These are phyloP conservation scores for Phoeniculus purpureus DNA, from an alignment of 2,797 vertebrate species.

Conservation along the genomic window DNA sequence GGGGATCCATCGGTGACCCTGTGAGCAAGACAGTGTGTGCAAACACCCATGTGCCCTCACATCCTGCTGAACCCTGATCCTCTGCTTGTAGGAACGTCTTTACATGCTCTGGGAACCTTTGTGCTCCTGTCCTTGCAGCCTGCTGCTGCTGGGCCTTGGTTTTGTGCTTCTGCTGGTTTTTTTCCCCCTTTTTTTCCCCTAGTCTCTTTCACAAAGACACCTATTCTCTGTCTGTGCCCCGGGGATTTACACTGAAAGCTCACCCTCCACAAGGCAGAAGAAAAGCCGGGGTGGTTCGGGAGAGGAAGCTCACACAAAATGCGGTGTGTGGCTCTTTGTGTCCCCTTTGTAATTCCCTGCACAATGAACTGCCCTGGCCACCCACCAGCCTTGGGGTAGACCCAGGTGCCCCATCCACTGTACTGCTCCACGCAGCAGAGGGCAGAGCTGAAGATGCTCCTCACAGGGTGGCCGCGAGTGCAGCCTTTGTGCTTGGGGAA, in stretches of 20 bases:
- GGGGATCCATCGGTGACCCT: background rate
- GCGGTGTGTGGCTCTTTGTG: slow-evolving; percentile 61
- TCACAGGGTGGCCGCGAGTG: accelerated
- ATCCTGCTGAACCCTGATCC: background rate
- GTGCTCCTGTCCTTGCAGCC: slow-evolving; percentile 13
- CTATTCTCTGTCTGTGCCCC: background rate
- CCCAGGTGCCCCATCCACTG: background rate
- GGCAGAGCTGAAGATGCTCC: background rate
- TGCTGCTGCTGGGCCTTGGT: background rate
- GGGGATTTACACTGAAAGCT: slow-evolving; percentile 51
- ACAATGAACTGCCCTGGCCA: slow-evolving; percentile 43
- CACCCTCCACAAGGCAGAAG: slow-evolving; percentile 26
- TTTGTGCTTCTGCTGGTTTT: slow-evolving; percentile 10
- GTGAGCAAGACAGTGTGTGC: background rate
- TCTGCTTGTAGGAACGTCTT: background rate
- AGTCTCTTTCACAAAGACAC: slow-evolving; percentile 61
- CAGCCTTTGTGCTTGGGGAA: background rate
- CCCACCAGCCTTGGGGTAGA: slow-evolving; percentile 6
- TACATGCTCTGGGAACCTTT: slow-evolving; percentile 23
- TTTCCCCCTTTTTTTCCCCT: background rate
- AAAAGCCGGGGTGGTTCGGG: slow-evolving; percentile 15
- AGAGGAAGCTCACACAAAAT: slow-evolving; percentile 61
- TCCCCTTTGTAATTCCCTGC: slow-evolving; percentile 59
- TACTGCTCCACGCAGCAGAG: accelerated
- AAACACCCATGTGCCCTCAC: accelerated